These are phyloP conservation scores for Holothuria glaberrima DNA, from an alignment of 35 echinoderm and acorn worm species.

Conservation along the genomic window DNA sequence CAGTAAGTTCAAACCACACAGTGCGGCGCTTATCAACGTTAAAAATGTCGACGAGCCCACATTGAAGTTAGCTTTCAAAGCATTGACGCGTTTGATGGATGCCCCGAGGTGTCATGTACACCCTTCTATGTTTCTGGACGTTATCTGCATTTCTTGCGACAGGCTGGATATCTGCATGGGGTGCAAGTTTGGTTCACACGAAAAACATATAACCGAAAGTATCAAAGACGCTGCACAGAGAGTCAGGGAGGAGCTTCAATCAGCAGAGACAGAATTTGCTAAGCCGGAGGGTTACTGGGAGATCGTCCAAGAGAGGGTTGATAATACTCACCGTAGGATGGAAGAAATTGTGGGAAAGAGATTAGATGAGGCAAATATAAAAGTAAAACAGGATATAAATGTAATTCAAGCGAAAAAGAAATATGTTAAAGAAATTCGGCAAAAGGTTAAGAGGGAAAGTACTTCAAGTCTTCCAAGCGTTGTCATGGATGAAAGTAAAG, in stretches of 20 bases:
- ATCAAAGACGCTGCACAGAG: slow-evolving; percentile 26
- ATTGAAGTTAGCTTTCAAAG: slow-evolving; percentile 20
- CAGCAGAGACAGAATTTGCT: background rate
- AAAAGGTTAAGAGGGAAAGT: background rate
- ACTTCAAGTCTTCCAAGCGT: background rate
- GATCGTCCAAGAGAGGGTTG: background rate
- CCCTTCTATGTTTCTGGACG: slow-evolving; percentile 15
- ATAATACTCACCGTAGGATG: background rate
- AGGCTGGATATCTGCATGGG: slow-evolving; percentile 30
- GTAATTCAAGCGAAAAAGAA: slow-evolving; percentile 33
- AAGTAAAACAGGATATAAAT: slow-evolving; percentile 32
- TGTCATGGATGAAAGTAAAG: background rate
- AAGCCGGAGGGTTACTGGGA: slow-evolving; percentile 28
- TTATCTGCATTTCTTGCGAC: slow-evolving; percentile 21
- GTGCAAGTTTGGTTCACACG: slow-evolving; percentile 45
- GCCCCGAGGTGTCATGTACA: slow-evolving; percentile 30
- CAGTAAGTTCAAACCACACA: slow-evolving; percentile 11
- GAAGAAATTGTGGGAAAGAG: background rate
- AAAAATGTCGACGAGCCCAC: slow-evolving; percentile 50
- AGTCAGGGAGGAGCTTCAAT: background rate
- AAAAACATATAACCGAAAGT: slow-evolving; percentile 14
- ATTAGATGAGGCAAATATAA: background rate
- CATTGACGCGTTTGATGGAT: slow-evolving; percentile 43
- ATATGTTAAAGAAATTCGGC: slow-evolving; percentile 24
- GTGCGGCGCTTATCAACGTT: slow-evolving; percentile 41